Conservation (phyloP, 2,888 invertebrate species). For the Desoria tigrina region DNA sequence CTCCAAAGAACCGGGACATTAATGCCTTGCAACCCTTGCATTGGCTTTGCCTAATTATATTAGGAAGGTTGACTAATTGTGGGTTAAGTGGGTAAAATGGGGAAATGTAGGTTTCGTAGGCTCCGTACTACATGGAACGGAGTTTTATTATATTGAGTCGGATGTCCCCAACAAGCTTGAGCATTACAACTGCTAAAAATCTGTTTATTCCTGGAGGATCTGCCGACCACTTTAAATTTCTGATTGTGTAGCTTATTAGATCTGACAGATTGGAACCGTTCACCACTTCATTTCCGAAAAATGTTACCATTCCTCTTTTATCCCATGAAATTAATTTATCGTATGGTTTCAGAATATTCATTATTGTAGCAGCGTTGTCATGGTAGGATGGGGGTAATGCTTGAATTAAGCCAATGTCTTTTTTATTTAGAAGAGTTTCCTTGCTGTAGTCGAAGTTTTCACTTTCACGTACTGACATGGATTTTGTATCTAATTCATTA, state of each 20-base stretch:
- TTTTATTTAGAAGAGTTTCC: not conserved
- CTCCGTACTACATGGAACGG: no score
- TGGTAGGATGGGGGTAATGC: conserved; percentile 16
- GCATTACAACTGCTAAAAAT: no score
- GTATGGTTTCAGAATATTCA: conserved; percentile 20
- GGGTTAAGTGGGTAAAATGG: no score
- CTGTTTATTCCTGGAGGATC: conserved; percentile 30
- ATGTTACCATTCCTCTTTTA: conserved; percentile 19
- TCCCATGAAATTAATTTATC: conserved; percentile 29
- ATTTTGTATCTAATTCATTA: not conserved
- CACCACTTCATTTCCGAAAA: conserved; percentile 13
- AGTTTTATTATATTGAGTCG: no score
- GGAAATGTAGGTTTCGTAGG: no score
- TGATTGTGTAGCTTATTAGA: not conserved
- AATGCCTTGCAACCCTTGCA: no score
- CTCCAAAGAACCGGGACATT: no score
- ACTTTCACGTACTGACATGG: not conserved
- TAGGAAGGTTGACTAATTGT: no score
- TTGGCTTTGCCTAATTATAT: no score
- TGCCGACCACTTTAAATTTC: conserved; percentile 11
- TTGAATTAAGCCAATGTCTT: no score
- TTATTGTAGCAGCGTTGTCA: conserved; percentile 12
- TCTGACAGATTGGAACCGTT: not conserved
- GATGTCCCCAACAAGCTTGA: no score
- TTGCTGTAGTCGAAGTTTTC: not conserved